These are phyloP conservation scores for Sandelia bainsii DNA, from an alignment of 2,797 vertebrate species.

Conservation along the genomic window DNA sequence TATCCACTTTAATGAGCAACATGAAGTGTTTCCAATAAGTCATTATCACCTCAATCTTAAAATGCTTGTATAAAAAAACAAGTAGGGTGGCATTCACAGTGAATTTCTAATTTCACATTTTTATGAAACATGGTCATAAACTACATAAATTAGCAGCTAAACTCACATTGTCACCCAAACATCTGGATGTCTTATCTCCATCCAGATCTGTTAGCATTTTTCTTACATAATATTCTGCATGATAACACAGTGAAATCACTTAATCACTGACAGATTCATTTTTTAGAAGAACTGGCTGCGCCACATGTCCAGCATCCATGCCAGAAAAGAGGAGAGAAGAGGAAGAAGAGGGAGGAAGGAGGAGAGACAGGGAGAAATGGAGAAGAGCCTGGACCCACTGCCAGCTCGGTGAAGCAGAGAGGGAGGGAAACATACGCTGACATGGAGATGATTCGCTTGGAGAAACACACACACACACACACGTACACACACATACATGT, in stretches of 20 bases:
- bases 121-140: constrained; percentile 3
- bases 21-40: background rate
- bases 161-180: constrained; percentile 20
- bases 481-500: constrained; percentile 13
- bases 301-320: constrained; percentile 61
- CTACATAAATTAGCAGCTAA: constrained; percentile 21
- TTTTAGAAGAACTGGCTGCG: constrained; percentile 28
- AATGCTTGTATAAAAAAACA: constrained; percentile 4
- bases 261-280: constrained; percentile 50
- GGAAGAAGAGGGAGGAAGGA: constrained; percentile 16
- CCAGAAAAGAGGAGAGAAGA: constrained; percentile 47
- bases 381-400: constrained; percentile 67
- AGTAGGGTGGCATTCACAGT: background rate
- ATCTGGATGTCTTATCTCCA: constrained; percentile 25
- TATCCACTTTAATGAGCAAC: background rate
- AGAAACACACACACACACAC: constrained; percentile 50
- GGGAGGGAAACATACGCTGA: constrained; percentile 62
- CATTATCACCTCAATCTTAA: background rate
- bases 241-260: constrained; percentile 44
- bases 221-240: constrained; percentile 16
- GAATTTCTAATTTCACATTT: background rate
- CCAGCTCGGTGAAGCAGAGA: constrained; percentile 76
- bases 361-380: constrained; percentile 19
- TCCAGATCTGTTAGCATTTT: constrained; percentile 5
- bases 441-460: constrained; percentile 63